Evolutionary conservation across 2,797 vertebrate genomes (phyloP).

Genomic region (Ataeniobius toweri): DNA sequence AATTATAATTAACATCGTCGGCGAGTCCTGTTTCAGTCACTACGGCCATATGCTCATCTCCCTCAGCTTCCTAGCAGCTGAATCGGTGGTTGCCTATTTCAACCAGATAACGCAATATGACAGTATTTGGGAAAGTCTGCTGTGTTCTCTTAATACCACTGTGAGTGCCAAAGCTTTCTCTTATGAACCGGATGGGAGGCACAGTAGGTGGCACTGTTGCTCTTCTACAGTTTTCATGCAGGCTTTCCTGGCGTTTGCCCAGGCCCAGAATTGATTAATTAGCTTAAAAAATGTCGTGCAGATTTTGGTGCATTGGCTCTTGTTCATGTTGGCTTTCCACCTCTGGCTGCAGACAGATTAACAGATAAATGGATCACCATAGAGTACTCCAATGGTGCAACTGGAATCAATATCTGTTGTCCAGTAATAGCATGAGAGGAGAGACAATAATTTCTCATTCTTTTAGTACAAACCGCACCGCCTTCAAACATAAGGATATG

Average conservation of each 20-base stretch:
- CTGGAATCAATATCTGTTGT: constrained; percentile 77
- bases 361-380: constrained; percentile 79
- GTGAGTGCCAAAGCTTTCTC: constrained; percentile 52
- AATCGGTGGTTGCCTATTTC: constrained; percentile 72
- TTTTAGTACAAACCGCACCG: constrained; percentile 27
- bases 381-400: constrained; percentile 66
- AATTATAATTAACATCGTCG: constrained; percentile 71
- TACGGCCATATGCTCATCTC: constrained; percentile 72
- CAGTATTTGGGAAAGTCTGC: constrained; percentile 67
- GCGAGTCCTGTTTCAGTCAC: constrained; percentile 57
- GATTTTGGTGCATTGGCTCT: constrained; percentile 77
- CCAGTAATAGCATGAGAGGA: constrained; percentile 67
- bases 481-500: constrained; percentile 10
- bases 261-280: constrained; percentile 72
- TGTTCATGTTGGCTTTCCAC: constrained; percentile 66
- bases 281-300: constrained; percentile 78
- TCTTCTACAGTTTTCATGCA: constrained; percentile 51
- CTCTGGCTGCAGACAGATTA: constrained; percentile 72
- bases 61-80: constrained; percentile 68
- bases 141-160: constrained; percentile 55
- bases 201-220: constrained; percentile 84
- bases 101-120: constrained; percentile 76
- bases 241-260: constrained; percentile 33
- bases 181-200: constrained; percentile 1
- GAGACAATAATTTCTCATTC: constrained; percentile 55